Base-by-base conservation (phyloP, 2,797 vertebrate species). In the Pagetopsis macropterus region DNA sequence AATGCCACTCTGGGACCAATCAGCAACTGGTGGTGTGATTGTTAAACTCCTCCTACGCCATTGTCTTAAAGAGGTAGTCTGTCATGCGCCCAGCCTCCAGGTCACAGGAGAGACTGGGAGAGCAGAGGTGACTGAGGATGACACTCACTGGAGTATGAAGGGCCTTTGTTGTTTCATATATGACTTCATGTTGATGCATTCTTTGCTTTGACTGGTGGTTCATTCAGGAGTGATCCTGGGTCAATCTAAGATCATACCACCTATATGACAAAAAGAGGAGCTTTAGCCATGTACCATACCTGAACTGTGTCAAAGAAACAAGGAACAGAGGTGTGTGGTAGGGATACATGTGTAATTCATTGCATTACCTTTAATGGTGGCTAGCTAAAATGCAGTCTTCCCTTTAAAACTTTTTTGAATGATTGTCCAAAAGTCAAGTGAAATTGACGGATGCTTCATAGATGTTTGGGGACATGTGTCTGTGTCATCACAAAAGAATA, bases 1-100 rank as follows among this genome's bases (percentile, higher is more conserved):
- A 91, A 84, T 87, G 87, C 56, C 77, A 54, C 79, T 61, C 62
- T 56, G 84, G 83, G 87, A 81, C 93, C 92, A 93, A 91, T 94
- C 86, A 87, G 85, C 52, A 78, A 64, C 86, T 73, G 80, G 94
- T 95, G 94, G 94, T 92, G 94, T 93, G 94, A 95, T 90, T 82
- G 81, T 73, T 76, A 27, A 76, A 86, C 93, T 94, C 94, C 94
- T 87, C 94, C 94, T 91, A 73, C 78, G 5, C 61, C 59, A 85
- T 92, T 94, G 91, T 93, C 91, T 94, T 94, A 94, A 94, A 93
- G 92, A 61, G 76, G 84, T 82, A 91, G 84, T 79, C 76, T 72
- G 62, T 78, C 69, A 71, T 62, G 41, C 81, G 59, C 61, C n/a
- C 23, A 9, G 71, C 70, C 64, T 81, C 19, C 63, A 65, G 68